Percentiles rank a stretch among this genome's conserved stretches.
Conservation (phyloP, 92 coral and sea anemone species). For the Nematostella vectensis region DNA sequence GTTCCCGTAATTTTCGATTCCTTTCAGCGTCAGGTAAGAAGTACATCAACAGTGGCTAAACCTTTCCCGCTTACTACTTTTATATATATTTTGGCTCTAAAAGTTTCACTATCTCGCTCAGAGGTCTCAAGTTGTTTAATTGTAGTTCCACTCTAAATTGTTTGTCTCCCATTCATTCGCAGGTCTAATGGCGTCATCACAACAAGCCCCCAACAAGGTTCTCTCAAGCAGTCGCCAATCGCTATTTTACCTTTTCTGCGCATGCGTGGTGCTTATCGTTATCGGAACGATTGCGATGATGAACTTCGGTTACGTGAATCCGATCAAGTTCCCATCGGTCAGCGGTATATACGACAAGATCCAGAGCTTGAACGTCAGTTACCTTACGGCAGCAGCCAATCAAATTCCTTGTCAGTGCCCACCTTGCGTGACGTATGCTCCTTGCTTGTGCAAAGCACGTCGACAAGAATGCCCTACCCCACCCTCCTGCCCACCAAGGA, state of each 20-base stretch:
- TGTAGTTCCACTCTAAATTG: no score
- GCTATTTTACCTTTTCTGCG: conserved; percentile 5
- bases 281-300: conserved; percentile 3
- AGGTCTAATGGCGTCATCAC: not conserved
- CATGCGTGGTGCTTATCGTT: conserved; percentile 4
- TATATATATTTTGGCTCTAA: no score
- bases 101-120: no score
- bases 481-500: conserved; percentile 17
- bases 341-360: conserved; percentile 21
- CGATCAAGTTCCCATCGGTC: conserved; percentile 11
- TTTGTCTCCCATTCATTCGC: no score
- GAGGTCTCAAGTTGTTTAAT: no score
- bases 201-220: not conserved
- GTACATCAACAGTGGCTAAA: no score
- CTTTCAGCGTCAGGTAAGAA: no score
- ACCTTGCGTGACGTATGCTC: conserved; percentile 16
- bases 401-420: conserved; percentile 5
- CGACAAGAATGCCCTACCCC: conserved; percentile 9
- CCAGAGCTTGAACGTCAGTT: conserved; percentile 8
- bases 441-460: conserved; percentile 1
- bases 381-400: not conserved
- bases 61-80: no score
- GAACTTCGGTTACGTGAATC: not conserved
- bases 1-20: no score
- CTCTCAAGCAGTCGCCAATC: not conserved